Evolutionary conservation across 2,888 invertebrate genomes (phyloP).

Genomic region (Tipula unca): DNA sequence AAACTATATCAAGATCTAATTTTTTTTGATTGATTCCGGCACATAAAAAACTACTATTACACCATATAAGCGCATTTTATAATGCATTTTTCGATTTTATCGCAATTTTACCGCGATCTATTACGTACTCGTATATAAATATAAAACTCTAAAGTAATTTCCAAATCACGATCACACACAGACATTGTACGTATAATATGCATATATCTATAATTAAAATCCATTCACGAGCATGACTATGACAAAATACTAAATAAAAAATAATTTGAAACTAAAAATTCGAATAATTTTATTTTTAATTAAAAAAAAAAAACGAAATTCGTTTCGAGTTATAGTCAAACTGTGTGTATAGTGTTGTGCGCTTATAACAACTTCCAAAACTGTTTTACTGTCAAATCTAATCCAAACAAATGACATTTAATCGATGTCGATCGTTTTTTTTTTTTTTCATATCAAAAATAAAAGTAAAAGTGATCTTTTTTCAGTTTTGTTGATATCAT

Average conservation of each 20-base stretch:
- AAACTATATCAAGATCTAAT: neutral
- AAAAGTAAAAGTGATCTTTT: neutral
- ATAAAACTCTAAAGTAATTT: neutral
- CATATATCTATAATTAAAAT: neutral
- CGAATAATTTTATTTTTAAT: neutral
- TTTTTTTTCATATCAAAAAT: neutral
- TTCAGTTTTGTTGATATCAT: neutral
- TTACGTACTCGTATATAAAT: too few relatives aligned
- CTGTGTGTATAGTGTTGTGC: neutral
- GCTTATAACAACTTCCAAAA: neutral
- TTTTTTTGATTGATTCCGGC: neutral
- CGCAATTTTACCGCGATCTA: too few relatives aligned
- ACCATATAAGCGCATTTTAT: neutral
- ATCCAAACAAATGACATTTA: neutral
- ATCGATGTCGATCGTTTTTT: neutral
- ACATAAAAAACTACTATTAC: neutral
- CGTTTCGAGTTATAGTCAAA: neutral
- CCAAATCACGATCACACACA: neutral
- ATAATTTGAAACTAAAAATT: neutral
- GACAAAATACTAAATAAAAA: neutral
- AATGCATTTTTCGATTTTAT: neutral
- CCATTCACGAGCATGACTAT: neutral
- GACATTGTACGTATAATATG: neutral
- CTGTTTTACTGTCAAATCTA: neutral
- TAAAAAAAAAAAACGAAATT: neutral